Evolutionary conservation across 2,113 vertebrate genomes (phyloP).

Genomic region (Vombatus ursinus): DNA sequence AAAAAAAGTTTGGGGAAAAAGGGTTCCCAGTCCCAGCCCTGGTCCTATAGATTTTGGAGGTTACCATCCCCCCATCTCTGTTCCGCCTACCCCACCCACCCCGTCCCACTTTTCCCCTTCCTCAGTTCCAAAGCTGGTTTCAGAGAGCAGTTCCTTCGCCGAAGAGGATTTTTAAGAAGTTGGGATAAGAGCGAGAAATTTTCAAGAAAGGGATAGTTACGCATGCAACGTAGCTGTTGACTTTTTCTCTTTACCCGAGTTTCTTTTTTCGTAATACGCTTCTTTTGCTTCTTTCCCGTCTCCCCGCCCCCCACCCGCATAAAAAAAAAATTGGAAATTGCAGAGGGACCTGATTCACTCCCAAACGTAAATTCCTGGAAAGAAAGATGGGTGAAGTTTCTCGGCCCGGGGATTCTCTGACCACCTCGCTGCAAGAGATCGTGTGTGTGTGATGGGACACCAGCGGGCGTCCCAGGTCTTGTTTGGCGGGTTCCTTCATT

Average conservation of each 20-base stretch:
- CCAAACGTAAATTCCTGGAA: background rate
- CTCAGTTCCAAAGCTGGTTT: background rate
- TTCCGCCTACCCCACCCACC: background rate
- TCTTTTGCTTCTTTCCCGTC: background rate
- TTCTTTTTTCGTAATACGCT: background rate
- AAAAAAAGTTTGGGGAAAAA: background rate
- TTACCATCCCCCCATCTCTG: background rate
- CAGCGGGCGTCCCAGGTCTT: background rate
- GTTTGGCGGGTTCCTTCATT: background rate
- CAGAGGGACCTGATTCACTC: background rate
- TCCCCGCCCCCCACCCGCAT: too few species aligned
- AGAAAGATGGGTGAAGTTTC: background rate
- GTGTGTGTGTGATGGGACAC: background rate
- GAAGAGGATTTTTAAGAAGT: background rate
- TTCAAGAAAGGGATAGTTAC: background rate
- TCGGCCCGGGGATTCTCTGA: background rate
- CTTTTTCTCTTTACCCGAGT: background rate
- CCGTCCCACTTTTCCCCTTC: background rate
- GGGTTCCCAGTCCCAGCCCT: background rate
- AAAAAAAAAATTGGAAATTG: background rate
- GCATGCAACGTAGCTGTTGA: background rate
- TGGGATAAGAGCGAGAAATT: background rate
- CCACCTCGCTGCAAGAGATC: background rate
- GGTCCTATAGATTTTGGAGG: background rate
- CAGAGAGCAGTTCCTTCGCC: background rate